Evolutionary conservation across 2,113 vertebrate genomes (phyloP).

Genomic region (Platichthys flesus): DNA sequence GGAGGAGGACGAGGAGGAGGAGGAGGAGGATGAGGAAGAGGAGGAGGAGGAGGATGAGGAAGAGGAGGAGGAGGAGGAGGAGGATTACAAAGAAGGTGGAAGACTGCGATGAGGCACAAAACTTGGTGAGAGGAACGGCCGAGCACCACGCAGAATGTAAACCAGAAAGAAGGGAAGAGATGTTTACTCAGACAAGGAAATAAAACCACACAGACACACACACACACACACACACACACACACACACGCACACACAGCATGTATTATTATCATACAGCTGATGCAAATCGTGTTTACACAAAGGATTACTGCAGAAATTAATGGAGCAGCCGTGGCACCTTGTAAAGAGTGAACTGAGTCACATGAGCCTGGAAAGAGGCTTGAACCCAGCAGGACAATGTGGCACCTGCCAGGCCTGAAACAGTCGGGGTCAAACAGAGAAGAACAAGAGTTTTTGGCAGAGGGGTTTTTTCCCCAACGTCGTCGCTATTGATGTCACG

Average conservation of each 20-base stretch:
- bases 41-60: background rate
- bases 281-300: constrained; percentile 28
- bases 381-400: constrained; percentile 7
- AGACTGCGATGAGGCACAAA: constrained; percentile 11
- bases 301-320: constrained; percentile 18
- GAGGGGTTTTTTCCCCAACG: constrained; percentile 15
- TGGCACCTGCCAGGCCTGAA: constrained; percentile 33
- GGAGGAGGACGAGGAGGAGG: no score
- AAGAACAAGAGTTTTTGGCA: background rate
- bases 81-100: background rate
- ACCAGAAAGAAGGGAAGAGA: constrained; percentile 9
- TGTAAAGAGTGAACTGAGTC: constrained; percentile 17
- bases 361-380: constrained; percentile 36
- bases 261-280: constrained; percentile 13
- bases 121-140: constrained; percentile 12
- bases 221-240: background rate
- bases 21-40: background rate
- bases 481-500: background rate
- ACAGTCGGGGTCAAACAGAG: constrained; percentile 6
- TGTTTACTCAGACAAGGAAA: constrained; percentile 21
- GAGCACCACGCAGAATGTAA: constrained; percentile 1
- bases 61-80: constrained; percentile 1
- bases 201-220: background rate
- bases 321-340: constrained; percentile 1
- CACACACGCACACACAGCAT: background rate